Conservation (phyloP, 1,140 invertebrate genomes). For the Leucophenga varia region DNA sequence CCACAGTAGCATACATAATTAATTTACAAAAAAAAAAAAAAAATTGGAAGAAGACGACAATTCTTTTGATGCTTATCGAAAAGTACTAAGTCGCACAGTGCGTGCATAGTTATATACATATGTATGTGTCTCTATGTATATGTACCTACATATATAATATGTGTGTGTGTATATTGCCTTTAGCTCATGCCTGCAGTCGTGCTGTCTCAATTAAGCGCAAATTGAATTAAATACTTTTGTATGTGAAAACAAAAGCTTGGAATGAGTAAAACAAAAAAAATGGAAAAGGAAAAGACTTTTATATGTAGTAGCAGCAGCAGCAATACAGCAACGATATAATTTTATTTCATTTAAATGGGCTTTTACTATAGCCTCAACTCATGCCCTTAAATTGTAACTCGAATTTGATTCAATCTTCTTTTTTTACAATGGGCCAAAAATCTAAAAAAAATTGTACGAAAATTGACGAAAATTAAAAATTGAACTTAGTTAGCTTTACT, state of each 20-base stretch:
- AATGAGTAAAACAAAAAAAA: not conserved
- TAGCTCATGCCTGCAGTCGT: slow-evolving; percentile 22
- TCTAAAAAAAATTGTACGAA: too few relatives aligned
- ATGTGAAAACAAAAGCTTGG: slow-evolving; percentile 29
- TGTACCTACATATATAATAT: too few relatives aligned
- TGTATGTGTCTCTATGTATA: too few relatives aligned
- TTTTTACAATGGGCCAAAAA: too few relatives aligned
- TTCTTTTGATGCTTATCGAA: slow-evolving; percentile 37
- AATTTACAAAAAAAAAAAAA: slow-evolving; percentile 38
- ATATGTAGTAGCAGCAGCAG: not conserved
- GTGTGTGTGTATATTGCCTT: too few relatives aligned
- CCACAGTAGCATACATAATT: slow-evolving; percentile 37
- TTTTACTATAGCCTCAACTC: too few relatives aligned
- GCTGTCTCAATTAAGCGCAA: slow-evolving; percentile 34
- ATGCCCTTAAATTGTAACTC: too few relatives aligned
- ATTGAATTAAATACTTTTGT: slow-evolving; percentile 39
- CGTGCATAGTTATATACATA: too few relatives aligned
- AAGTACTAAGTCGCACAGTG: too few relatives aligned
- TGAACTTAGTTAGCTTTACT: too few relatives aligned
- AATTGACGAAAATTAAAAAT: too few relatives aligned
- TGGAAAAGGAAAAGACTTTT: not conserved
- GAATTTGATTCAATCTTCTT: too few relatives aligned
- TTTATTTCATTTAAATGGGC: slow-evolving; percentile 4
- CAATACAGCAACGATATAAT: not conserved
- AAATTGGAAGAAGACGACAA: slow-evolving; percentile 14